Conservation (phyloP, 2,797 vertebrate genomes). For the Sphenodon punctatus region DNA sequence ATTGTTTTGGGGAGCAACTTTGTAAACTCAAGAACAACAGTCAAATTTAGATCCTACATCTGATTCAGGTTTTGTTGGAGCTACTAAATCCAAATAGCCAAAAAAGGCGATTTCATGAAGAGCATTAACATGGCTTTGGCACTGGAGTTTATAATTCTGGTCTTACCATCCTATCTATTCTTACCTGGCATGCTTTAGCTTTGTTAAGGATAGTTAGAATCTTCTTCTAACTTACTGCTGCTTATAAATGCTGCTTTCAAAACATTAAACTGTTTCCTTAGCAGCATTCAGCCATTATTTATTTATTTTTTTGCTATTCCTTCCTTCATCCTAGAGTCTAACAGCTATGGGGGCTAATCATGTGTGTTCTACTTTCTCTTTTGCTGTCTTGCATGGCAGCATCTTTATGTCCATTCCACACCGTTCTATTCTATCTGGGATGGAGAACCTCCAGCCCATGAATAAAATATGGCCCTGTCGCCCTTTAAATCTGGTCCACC, state of each 20-base stretch:
- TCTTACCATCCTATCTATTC: not conserved
- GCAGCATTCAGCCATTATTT: not conserved
- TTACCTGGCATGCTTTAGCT: not conserved
- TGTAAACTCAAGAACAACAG: not conserved
- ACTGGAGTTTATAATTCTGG: fast-evolving
- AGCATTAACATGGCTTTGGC: not conserved
- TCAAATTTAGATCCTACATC: not conserved
- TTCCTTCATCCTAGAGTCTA: too few relatives aligned
- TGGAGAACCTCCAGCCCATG: too few relatives aligned
- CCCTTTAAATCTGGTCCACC: too few relatives aligned
- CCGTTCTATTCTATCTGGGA: too few relatives aligned
- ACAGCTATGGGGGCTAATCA: too few relatives aligned
- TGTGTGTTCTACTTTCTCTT: too few relatives aligned
- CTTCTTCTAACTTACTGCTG: not conserved
- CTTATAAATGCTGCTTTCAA: not conserved
- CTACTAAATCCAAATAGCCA: not conserved
- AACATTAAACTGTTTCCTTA: not conserved
- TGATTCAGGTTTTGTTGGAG: not conserved
- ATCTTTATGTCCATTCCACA: too few relatives aligned
- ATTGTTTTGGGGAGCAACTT: not conserved
- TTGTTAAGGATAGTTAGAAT: not conserved
- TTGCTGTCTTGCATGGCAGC: too few relatives aligned
- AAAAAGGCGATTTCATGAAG: not conserved
- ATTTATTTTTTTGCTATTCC: too few relatives aligned
- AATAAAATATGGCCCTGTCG: too few relatives aligned